Evolutionary conservation across 2,113 vertebrate species (phyloP), one percentile per base, ranked within the genome.

Genomic region (Pongo abelii): DNA sequence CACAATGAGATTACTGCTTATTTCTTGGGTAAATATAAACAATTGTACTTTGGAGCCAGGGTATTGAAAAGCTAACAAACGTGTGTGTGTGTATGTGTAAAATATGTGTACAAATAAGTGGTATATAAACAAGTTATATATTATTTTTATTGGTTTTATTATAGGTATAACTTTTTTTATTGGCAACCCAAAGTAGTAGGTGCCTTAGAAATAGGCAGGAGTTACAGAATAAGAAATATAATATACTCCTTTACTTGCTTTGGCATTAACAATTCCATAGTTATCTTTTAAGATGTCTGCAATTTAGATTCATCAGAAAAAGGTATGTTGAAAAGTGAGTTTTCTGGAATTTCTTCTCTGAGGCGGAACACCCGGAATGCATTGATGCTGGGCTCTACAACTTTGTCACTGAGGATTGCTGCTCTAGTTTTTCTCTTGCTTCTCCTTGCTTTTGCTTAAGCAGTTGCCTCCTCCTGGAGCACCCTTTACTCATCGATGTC

Each of bases 211-310:
- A 75, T 27, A 67, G 57, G 32, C 50, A 50, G 40, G 79, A 94
- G 46, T 64, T 83, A 57, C 38, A 72, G 25, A 92, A 89, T 57
- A 89, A 25, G 67, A 94, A 95, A 93, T 52, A 94, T 2, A 77
- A 40, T 64, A 83, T 23, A 35, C 4, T 64, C 32, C 6, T 97
- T 93, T 72, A 25, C 14, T 80, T 78, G 6, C 32, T 89, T 89
- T 86, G 69, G 17, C 59, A 84, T 89, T 96, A 87, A 84, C 6
- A 83, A 38, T 88, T 48, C 92, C 25, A 77, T 46, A 78, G 43
- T 38, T 75, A 78, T 74, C 27, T 78, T 91, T 89, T 64, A 95
- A 89, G 23, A 81, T 50, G n/a, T 64, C 64, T 95, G 4, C 3
- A 52, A 70, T 48, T 84, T 80, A 84, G 83, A 84, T 40, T 87